These are phyloP conservation scores for Altica lythri DNA, from an alignment of 2,888 invertebrate genomes.

Conservation along the genomic window DNA sequence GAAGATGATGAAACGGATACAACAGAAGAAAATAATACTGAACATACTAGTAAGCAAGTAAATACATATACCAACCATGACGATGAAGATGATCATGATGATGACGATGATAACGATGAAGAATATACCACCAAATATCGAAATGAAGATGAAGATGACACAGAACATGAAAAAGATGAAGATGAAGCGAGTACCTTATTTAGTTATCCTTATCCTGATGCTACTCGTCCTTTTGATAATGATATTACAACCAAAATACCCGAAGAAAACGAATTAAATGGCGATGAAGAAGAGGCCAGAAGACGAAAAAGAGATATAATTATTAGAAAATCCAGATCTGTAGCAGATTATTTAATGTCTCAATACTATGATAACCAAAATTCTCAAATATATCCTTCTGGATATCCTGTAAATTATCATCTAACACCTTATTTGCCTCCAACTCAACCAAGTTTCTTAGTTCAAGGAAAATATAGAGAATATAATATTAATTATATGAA, in stretches of 20 bases:
- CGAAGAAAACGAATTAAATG: slow-evolving; percentile 14
- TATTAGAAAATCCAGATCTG: slow-evolving; percentile 43
- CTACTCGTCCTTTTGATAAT: not conserved
- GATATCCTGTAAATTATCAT: not conserved
- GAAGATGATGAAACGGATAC: not conserved
- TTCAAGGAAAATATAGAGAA: slow-evolving; percentile 59
- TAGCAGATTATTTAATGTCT: slow-evolving; percentile 54
- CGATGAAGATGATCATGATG: too few relatives aligned
- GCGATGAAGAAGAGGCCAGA: not conserved
- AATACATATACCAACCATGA: not conserved
- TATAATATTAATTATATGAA: slow-evolving; percentile 69
- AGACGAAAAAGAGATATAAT: not conserved
- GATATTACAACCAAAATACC: slow-evolving; percentile 1
- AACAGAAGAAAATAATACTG: slow-evolving; percentile 13
- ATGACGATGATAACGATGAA: too few relatives aligned
- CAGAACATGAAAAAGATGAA: not conserved
- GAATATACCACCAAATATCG: not conserved
- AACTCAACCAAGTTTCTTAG: slow-evolving; percentile 50
- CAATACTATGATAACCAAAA: slow-evolving; percentile 48
- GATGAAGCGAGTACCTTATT: slow-evolving; percentile 12
- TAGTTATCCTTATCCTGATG: slow-evolving; percentile 11
- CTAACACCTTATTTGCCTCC: slow-evolving; percentile 41
- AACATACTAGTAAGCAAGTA: not conserved
- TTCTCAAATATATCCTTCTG: not conserved
- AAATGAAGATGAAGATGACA: not conserved